These are phyloP conservation scores for Apis laboriosa DNA, from an alignment of 1,140 invertebrate species.

Conservation along the genomic window DNA sequence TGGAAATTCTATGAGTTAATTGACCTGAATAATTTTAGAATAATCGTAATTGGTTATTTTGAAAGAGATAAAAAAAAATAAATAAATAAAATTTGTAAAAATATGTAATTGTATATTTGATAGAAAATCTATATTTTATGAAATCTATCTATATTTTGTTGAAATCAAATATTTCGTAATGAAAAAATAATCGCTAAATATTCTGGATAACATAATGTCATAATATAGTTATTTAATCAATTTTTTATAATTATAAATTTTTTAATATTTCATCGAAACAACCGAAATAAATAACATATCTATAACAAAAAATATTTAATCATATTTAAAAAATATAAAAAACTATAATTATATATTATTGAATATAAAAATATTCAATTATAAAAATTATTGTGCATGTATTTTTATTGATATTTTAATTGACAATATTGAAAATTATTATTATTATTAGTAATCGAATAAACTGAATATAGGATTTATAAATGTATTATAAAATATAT, in stretches of 20 bases:
- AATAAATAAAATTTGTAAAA: too few relatives aligned
- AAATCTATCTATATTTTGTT: background rate
- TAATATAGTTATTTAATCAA: background rate
- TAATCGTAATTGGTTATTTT: too few relatives aligned
- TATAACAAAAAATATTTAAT: background rate
- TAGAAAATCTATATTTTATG: background rate
- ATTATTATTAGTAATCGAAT: background rate
- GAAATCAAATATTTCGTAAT: background rate
- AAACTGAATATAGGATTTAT: background rate
- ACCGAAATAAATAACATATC: background rate
- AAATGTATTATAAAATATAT: background rate
- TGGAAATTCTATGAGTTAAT: background rate
- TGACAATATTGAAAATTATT: too few relatives aligned
- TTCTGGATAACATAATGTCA: background rate
- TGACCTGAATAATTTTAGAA: background rate
- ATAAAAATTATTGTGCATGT: too few relatives aligned
- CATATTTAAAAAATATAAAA: background rate
- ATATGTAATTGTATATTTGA: too few relatives aligned
- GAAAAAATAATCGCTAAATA: background rate
- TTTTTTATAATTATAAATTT: background rate
- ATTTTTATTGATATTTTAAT: too few relatives aligned
- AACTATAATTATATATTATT: too few relatives aligned
- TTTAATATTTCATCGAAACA: background rate
- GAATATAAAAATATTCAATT: too few relatives aligned
- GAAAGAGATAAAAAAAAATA: too few relatives aligned